Conservation (phyloP, 2,888 invertebrate genomes). For the Phaedon cochleariae region DNA sequence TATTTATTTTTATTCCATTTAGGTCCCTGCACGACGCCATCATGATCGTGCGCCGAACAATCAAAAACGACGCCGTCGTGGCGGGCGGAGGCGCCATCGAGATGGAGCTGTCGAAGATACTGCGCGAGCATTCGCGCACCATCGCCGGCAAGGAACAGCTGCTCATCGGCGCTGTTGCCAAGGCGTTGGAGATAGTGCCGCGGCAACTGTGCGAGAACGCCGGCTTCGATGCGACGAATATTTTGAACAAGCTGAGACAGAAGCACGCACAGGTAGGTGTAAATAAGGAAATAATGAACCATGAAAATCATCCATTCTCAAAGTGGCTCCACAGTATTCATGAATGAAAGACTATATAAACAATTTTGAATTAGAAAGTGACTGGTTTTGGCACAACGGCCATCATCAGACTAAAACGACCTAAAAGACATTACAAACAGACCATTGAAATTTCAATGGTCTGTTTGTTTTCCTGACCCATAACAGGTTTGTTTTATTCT, state of each 20-base stretch:
- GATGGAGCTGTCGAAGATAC: slow-evolving; percentile 93
- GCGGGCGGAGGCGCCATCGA: slow-evolving; percentile 98
- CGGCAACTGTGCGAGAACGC: slow-evolving; percentile 98
- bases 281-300: too few species aligned
- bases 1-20: too few species aligned
- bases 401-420: too few species aligned
- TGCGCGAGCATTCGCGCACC: slow-evolving; percentile 88
- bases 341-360: too few species aligned
- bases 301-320: too few species aligned
- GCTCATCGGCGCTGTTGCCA: slow-evolving; percentile 90
- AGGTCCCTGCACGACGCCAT: slow-evolving; percentile 96
- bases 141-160: slow-evolving; percentile 95
- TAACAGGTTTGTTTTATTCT: too few species aligned
- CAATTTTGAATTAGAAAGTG: too few species aligned
- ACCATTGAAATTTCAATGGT: too few species aligned
- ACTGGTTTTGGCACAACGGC: too few species aligned
- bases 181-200: slow-evolving; percentile 95
- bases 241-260: slow-evolving; percentile 78
- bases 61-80: slow-evolving; percentile 96
- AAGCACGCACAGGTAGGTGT: slow-evolving; percentile 95
- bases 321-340: too few species aligned
- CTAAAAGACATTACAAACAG: too few species aligned
- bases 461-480: too few species aligned
- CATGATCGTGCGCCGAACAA: slow-evolving; percentile 97
- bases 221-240: slow-evolving; percentile 97